Conservation (phyloP, 1,140 invertebrate genomes). For the Chlorops oryzae region DNA sequence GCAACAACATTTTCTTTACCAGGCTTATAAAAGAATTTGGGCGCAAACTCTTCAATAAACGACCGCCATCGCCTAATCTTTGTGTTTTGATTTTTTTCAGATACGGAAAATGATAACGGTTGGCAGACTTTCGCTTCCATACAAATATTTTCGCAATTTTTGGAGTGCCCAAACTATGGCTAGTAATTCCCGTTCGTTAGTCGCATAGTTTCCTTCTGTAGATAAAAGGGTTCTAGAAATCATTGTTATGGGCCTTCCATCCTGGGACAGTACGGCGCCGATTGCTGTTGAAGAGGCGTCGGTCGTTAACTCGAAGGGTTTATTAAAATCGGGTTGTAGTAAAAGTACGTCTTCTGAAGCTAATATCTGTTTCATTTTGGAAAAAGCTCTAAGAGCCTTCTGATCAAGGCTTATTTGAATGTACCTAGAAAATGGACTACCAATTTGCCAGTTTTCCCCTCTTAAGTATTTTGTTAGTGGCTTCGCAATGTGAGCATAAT, state of each 20-base stretch:
- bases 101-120: conserved; percentile 13
- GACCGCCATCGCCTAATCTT: conserved; percentile 9
- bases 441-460: too few relatives aligned
- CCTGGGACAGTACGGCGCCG: conserved; percentile 38
- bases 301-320: conserved; percentile 26
- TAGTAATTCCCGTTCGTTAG: conserved; percentile 13
- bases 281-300: conserved; percentile 25
- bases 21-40: conserved; percentile 44
- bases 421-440: too few relatives aligned
- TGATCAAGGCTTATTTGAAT: too few relatives aligned
- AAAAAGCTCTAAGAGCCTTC: too few relatives aligned
- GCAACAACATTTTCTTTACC: conserved; percentile 43
- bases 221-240: conserved; percentile 12
- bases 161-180: conserved; percentile 12
- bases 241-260: conserved; percentile 15
- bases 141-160: conserved; percentile 10
- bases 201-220: conserved; percentile 11
- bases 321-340: conserved; percentile 32
- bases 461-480: neutral
- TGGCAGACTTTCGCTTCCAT: conserved; percentile 13
- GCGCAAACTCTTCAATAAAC: conserved; percentile 11
- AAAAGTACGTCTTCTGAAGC: conserved; percentile 43
- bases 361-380: too few relatives aligned
- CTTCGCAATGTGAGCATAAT: neutral
- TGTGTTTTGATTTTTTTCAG: conserved; percentile 10